phyloP scores from a whole-genome alignment of 2,113 vertebrate species.

The Xyliphius kryptos region DNA sequence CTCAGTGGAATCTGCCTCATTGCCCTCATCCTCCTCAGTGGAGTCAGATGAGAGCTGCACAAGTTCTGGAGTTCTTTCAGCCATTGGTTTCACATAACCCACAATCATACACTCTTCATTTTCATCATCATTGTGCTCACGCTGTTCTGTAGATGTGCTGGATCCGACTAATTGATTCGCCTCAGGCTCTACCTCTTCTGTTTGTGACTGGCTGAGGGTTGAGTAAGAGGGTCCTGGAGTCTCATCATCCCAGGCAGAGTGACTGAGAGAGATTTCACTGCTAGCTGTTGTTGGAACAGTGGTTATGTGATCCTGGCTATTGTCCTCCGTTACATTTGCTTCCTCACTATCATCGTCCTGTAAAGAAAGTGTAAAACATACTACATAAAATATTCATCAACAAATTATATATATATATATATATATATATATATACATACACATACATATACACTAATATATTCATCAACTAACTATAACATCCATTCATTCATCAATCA shows the following conservation, averaged over 20 bases:
- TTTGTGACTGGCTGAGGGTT: conserved; percentile 38
- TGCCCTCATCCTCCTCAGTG: conserved; percentile 60
- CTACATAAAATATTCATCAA: too few relatives aligned
- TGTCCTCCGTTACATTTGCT: conserved; percentile 42
- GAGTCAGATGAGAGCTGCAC: conserved; percentile 89
- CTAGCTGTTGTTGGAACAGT: conserved; percentile 2
- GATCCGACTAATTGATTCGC: conserved; percentile 38
- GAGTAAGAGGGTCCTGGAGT: conserved; percentile 85
- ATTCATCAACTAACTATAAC: too few relatives aligned
- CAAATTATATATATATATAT: too few relatives aligned
- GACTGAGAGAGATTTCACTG: conserved; percentile 51
- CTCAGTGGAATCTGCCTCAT: conserved; percentile 52
- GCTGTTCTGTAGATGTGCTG: conserved; percentile 62
- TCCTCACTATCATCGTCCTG: conserved; percentile 62
- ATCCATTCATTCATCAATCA: too few relatives aligned
- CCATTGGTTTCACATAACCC: conserved; percentile 81
- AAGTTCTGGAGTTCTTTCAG: conserved; percentile 88
- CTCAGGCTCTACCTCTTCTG: conserved; percentile 55
- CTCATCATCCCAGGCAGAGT: conserved; percentile 89
- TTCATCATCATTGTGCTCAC: conserved; percentile 62
- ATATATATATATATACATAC: too few relatives aligned
- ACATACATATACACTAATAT: too few relatives aligned
- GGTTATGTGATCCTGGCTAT: conserved; percentile 49
- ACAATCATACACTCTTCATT: conserved; percentile 84
- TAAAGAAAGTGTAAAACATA: too few relatives aligned